These are phyloP conservation scores for Fundulus diaphanus DNA, from an alignment of 2,797 vertebrate genomes.

Conservation along the genomic window DNA sequence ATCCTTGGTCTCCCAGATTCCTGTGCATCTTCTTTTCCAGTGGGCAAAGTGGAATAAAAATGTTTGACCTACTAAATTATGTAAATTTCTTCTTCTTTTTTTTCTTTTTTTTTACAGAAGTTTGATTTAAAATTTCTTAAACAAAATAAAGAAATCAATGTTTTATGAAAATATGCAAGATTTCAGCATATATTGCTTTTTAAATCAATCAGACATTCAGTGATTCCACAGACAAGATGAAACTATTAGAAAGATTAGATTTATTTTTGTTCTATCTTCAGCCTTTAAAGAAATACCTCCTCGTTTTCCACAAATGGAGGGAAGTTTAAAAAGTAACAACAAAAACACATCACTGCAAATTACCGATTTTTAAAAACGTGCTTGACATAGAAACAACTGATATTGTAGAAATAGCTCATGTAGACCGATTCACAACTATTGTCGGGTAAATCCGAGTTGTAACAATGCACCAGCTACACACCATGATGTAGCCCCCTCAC, in stretches of 20 bases:
- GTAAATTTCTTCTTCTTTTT: neutral
- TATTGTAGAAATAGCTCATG: too few relatives aligned
- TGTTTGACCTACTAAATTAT: neutral
- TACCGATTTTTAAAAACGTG: neutral
- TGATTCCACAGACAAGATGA: neutral
- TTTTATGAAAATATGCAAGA: constrained; percentile 2
- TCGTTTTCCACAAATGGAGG: constrained; percentile 10
- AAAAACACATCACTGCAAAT: neutral
- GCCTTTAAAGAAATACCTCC: constrained; percentile 12
- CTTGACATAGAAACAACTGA: too few relatives aligned
- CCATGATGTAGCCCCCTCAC: neutral
- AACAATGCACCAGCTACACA: too few relatives aligned
- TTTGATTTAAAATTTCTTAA: neutral
- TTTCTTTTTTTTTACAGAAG: neutral
- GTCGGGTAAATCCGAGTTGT: too few relatives aligned
- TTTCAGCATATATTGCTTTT: neutral
- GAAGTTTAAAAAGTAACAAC: neutral
- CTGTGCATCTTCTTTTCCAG: constrained; percentile 47
- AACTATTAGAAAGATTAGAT: neutral
- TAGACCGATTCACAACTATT: too few relatives aligned
- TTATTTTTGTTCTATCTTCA: neutral
- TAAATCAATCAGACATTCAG: neutral
- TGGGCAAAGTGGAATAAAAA: constrained; percentile 10
- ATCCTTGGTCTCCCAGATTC: constrained; percentile 48
- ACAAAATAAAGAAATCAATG: neutral